phyloP scores from a whole-genome alignment of 2,113 vertebrate genomes.

The Dicaeum eximium region DNA sequence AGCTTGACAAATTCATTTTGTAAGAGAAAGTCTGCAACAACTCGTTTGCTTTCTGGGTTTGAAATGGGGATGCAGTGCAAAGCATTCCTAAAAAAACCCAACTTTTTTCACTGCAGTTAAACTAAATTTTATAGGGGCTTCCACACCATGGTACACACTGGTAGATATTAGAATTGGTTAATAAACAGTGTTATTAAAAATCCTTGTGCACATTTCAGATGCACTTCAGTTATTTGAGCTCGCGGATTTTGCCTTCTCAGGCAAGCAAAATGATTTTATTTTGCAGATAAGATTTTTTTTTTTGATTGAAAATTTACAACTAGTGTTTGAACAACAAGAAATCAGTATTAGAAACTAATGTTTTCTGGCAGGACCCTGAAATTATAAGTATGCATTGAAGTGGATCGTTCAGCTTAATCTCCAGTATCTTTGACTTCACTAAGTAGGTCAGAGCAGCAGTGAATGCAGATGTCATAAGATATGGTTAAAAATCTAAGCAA shows the following conservation, averaged over 20 bases:
- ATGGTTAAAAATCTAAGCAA: neutral
- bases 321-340: neutral
- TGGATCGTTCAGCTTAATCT: neutral
- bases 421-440: neutral
- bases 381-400: neutral
- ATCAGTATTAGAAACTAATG: neutral
- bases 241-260: neutral
- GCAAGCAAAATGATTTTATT: neutral
- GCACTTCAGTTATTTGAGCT: neutral
- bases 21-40: constrained; percentile 4
- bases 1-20: constrained; percentile 44
- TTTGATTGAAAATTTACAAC: neutral
- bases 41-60: constrained; percentile 8
- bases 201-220: neutral
- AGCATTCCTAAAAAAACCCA: neutral
- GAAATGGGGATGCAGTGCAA: neutral
- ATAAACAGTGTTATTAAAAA: neutral
- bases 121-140: neutral
- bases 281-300: neutral
- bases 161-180: rapidly evolving
- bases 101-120: neutral
- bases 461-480: neutral
- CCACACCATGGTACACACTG: rapidly evolving
- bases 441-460: neutral
- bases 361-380: neutral